phyloP scores from a whole-genome alignment of 2,113 vertebrate genomes.

The Sterrhoptilus dennistouni region DNA sequence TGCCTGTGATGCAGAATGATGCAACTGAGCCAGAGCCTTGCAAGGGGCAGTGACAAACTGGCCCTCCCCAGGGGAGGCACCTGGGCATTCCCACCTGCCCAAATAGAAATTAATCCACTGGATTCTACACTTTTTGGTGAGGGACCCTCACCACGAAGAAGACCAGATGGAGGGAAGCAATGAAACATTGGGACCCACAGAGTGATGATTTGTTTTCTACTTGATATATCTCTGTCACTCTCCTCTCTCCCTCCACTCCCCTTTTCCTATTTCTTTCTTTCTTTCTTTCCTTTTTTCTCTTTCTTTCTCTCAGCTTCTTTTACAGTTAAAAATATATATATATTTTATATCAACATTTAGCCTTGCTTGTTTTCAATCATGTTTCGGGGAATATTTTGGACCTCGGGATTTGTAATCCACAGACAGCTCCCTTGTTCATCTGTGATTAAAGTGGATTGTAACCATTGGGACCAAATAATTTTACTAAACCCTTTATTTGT shows the following conservation, averaged over 20 bases:
- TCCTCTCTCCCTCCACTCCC: background rate
- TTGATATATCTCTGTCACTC: background rate
- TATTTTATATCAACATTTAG: background rate
- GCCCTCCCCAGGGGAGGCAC: background rate
- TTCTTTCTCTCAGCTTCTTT: background rate
- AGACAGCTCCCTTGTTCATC: background rate
- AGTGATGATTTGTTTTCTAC: background rate
- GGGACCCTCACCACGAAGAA: background rate
- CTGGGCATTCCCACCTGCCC: background rate
- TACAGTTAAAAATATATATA: background rate
- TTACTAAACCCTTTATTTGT: background rate
- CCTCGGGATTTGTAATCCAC: background rate
- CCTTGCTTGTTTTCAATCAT: background rate
- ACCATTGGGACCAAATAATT: background rate
- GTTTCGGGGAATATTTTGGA: background rate
- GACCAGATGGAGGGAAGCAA: background rate
- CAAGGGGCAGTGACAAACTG: background rate
- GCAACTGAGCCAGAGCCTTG: background rate
- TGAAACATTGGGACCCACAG: background rate
- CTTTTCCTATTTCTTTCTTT: background rate
- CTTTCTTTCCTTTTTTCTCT: background rate
- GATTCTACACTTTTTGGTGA: background rate
- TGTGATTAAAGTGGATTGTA: background rate
- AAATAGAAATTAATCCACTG: too few relatives aligned
- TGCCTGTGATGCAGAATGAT: background rate